These are phyloP conservation scores for Orthochromis malagaraziensis DNA, from an alignment of 2,113 vertebrate species.

Conservation along the genomic window DNA sequence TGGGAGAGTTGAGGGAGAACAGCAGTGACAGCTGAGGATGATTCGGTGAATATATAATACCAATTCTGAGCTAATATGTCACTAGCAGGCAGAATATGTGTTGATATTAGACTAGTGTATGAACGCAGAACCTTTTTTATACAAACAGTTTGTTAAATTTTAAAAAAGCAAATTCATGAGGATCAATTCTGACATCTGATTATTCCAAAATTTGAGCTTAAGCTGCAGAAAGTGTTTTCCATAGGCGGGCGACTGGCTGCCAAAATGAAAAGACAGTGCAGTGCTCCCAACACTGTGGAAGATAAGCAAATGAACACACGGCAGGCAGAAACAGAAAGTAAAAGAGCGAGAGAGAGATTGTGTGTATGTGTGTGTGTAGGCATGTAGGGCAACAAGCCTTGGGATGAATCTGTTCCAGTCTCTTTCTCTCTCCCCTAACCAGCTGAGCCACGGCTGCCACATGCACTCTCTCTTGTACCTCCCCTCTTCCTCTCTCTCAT, in stretches of 20 bases:
- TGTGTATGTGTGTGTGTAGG: slow-evolving; percentile 22
- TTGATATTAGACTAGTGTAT: neutral
- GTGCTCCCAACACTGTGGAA: neutral
- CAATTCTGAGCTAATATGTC: neutral
- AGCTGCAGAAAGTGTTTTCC: neutral
- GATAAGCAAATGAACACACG: slow-evolving; percentile 37
- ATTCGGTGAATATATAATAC: neutral
- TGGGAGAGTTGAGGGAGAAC: neutral
- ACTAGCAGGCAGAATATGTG: neutral
- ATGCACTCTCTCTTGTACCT: slow-evolving; percentile 22
- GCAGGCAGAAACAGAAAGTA: neutral
- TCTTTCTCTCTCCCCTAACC: slow-evolving; percentile 47
- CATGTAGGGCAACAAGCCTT: slow-evolving; percentile 62
- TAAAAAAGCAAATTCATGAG: neutral
- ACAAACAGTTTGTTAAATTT: neutral
- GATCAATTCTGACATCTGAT: neutral
- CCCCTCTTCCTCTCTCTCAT: neutral
- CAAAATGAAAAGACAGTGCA: neutral
- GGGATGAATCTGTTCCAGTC: slow-evolving; percentile 60
- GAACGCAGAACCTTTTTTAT: neutral
- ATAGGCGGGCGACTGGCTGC: neutral
- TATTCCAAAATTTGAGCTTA: neutral
- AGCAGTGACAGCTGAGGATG: neutral
- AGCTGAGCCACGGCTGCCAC: slow-evolving; percentile 59
- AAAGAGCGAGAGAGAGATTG: neutral